Evolutionary conservation across 1,140 invertebrate species (phyloP).

Genomic region (Ridgeia piscesae): DNA sequence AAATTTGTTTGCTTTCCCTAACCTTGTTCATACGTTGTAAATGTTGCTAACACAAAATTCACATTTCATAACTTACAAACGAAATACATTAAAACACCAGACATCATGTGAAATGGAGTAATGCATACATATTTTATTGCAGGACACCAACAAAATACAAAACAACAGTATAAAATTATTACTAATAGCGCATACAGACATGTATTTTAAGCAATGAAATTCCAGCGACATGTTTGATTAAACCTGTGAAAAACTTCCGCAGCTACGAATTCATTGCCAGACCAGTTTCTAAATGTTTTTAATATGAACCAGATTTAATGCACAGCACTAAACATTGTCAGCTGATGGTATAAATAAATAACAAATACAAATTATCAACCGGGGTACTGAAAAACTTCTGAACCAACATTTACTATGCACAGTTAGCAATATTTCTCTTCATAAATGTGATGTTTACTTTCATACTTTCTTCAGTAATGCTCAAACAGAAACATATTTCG

Average conservation of each 20-base stretch:
- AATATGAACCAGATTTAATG: not conserved
- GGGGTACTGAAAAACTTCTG: not conserved
- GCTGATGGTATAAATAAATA: not conserved
- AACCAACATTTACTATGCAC: not conserved
- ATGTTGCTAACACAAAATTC: too few species aligned
- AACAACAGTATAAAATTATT: slow-evolving; percentile 7
- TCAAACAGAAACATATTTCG: not conserved
- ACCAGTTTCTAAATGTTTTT: not conserved
- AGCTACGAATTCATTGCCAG: not conserved
- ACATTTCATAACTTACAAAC: not conserved
- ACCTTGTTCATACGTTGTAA: too few species aligned
- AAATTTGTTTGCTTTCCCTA: too few species aligned
- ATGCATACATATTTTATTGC: not conserved
- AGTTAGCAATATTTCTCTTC: not conserved
- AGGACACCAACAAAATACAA: slow-evolving; percentile 5
- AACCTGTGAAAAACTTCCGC: not conserved
- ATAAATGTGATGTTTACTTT: not conserved
- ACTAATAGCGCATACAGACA: not conserved
- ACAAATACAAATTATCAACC: not conserved
- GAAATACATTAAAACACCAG: not conserved
- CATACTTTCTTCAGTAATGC: not conserved
- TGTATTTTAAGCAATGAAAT: not conserved
- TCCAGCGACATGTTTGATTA: not conserved
- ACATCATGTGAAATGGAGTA: not conserved
- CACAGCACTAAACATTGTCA: not conserved